phyloP scores from a whole-genome alignment of 2,113 vertebrate genomes.

The Oreocharis arfaki region DNA sequence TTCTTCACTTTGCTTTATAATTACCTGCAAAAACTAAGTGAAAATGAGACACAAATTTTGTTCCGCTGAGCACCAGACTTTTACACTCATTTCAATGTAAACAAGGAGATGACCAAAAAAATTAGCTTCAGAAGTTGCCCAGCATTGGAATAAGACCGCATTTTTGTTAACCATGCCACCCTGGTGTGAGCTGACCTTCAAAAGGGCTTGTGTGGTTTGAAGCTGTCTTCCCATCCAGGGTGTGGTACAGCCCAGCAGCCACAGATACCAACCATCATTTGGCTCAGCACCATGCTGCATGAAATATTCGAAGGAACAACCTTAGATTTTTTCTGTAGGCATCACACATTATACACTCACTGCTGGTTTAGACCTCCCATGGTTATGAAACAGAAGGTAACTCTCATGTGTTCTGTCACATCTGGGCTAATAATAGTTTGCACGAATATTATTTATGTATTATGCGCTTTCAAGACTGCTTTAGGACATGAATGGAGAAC shows the following conservation, averaged over 20 bases:
- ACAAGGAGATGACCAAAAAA: not conserved
- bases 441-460: not conserved
- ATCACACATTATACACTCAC: not conserved
- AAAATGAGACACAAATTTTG: not conserved
- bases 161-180: not conserved
- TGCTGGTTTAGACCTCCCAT: not conserved
- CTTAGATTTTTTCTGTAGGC: not conserved
- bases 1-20: not conserved
- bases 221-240: not conserved
- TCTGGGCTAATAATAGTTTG: not conserved
- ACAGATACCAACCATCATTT: no score
- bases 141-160: not conserved
- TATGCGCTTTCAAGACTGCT: not conserved
- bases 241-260: not conserved
- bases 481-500: not conserved
- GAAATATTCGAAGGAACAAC: not conserved
- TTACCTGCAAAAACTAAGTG: not conserved
- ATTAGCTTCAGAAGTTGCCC: not conserved
- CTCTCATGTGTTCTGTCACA: not conserved
- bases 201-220: not conserved
- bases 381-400: not conserved
- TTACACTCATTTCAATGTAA: not conserved
- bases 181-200: not conserved
- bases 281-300: accelerated
- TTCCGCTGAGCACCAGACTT: not conserved